phyloP scores from a whole-genome alignment of 2,113 vertebrate species.

The Furnarius figulus region DNA sequence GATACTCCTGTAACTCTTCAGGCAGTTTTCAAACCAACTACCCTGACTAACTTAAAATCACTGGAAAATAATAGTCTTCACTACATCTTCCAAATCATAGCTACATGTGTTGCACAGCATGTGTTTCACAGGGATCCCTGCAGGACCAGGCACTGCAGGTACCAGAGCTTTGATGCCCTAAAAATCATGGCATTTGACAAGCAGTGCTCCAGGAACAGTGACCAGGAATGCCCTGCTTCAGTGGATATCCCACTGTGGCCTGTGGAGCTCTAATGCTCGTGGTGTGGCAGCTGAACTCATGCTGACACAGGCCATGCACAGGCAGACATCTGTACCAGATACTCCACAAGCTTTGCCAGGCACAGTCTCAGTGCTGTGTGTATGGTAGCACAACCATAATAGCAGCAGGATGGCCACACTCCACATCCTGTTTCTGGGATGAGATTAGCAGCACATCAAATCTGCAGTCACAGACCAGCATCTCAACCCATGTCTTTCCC shows the following conservation, averaged over 20 bases:
- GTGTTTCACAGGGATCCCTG: background rate
- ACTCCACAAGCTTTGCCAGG: background rate
- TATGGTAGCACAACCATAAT: background rate
- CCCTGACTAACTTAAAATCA: background rate
- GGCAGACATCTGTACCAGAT: background rate
- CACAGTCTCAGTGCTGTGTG: background rate
- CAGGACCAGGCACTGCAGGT: background rate
- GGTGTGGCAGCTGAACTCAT: background rate
- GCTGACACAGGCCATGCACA: background rate
- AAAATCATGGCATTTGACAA: background rate
- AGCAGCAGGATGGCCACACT: background rate
- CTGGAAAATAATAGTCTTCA: background rate
- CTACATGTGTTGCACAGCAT: background rate
- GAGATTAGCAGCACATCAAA: background rate
- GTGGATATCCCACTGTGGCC: background rate
- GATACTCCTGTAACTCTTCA: background rate
- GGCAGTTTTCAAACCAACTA: background rate
- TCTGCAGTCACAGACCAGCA: accelerated
- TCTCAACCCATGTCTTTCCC: background rate
- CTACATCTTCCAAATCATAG: accelerated
- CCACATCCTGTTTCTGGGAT: background rate
- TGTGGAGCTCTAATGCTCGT: background rate
- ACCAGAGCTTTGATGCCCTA: background rate
- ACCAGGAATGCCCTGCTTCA: background rate
- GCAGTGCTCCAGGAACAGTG: background rate